Evolutionary conservation across 2,797 vertebrate species (phyloP).

Genomic region (Sebastes steindachneri): DNA sequence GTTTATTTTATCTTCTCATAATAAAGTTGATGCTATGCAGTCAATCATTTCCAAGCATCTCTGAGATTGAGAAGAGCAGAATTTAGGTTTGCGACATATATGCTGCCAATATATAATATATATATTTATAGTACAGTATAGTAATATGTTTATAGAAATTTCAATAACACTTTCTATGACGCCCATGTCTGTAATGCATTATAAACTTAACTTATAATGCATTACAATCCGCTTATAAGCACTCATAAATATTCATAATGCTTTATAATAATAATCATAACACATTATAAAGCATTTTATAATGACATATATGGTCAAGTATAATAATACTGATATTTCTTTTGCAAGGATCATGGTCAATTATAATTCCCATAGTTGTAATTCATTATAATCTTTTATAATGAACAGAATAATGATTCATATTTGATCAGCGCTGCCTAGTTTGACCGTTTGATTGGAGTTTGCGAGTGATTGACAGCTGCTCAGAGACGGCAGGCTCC

Average conservation of each 20-base stretch:
- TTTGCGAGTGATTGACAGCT: too few species aligned
- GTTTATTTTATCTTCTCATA: neutral
- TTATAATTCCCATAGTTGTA: too few species aligned
- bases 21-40: neutral
- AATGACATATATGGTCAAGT: neutral
- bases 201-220: neutral
- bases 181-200: neutral
- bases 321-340: neutral
- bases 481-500: too few species aligned
- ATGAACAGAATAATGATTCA: too few species aligned
- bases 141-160: neutral
- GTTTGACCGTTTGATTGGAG: rapidly evolving
- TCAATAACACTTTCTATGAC: too few species aligned
- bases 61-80: neutral
- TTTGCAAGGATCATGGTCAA: too few species aligned
- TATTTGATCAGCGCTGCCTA: too few species aligned
- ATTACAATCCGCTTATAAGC: too few species aligned
- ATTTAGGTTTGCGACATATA: neutral
- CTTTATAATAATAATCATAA: too few species aligned
- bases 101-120: neutral
- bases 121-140: neutral
- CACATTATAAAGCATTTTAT: neutral
- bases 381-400: neutral
- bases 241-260: too few species aligned
- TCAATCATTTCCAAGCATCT: neutral